Evolutionary conservation across 35 echinoderm and acorn worm genomes (phyloP), one percentile per base, ranked within the genome.

Genomic region (Chiridota heheva): DNA sequence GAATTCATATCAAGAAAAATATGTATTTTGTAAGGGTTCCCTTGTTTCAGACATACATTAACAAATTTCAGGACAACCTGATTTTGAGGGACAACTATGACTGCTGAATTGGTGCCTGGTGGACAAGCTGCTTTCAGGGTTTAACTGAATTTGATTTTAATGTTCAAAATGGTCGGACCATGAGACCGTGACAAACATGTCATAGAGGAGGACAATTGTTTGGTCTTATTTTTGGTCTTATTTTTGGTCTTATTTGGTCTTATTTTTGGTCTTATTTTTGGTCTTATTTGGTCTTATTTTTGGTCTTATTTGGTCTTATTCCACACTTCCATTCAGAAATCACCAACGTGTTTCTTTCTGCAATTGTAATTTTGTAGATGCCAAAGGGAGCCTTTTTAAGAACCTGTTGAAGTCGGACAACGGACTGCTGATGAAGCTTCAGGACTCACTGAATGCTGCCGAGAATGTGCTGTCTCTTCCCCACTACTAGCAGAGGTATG

Each of bases 401-500:
- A 78, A 60, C 36, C 36, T 78, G 28, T 20, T 78, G 1, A n/a
- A n/a, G n/a, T 24, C 20, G 7, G 62, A 78, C 33, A 55, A 37
- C 25, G 75, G 75, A 59, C 75, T 43, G 8, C 27, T 78, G 53
- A 61, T 78, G 13, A 36, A 60, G 34, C n/a, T 78, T 40, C 48
- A 78, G 33, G 30, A 78, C 22, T 60, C 75, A 2, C 47, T 78
- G 6, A 49, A 78, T 39, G 75, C 75, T 22, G 75, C 75, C 31
- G 55, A 78, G 36, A 78, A 78, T n/a, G 40, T 78, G 51, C 75
- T 78, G 4, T 78, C 75, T 1, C 53, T 78, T 22, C 75, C 75
- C 75, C 75, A 60, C 75, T 78, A 18, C 33, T 78, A n/a, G 31
- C 75, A 7, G 75, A 78, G 75, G 75, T 78, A 40, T 60, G 75